Base-by-base conservation (phyloP, 2,113 vertebrate species). In the Xiphorhynchus elegans region DNA sequence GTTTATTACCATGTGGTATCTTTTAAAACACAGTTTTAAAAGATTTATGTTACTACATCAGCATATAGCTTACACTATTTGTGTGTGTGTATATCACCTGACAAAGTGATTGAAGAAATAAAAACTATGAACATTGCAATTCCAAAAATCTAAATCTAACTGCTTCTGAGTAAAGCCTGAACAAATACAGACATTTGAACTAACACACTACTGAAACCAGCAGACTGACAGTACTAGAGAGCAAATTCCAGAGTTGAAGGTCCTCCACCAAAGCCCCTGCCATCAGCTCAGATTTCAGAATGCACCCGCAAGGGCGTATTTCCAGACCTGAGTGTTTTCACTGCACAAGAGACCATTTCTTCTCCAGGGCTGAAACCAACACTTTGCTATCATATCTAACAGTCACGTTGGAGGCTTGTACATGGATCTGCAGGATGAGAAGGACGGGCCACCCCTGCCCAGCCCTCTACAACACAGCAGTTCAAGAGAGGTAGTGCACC, bases 231-330 rank as follows among this genome's bases (percentile, higher is more conserved):
- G 73, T 29, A 63, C 1, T 49, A 15, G 47, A 78, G 49, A 84
- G n/a, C 16, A 77, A 92, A 86, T 58, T 80, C 49, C 82, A 94
- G 75, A 70, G 75, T 0, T 59, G 63, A 84, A 77, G 33, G 64
- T 46, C 29, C 75, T 59, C 24, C 39, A 23, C 23, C 76, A 69
- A 86, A 69, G 24, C 8, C 4, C 18, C 50, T 81, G 47, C 28
- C 40, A 69, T 29, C 25, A 88, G n/a, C 4, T 58, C 13, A 70
- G 55, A 67, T 4, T 29, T 17, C 26, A 74, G 23, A 74, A 81
- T 1, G 1, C 26, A 84, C 12, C 8, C 26, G 17, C 28, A 14
- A 83, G 31, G 47, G 19, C 2, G 0, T 8, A 44, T 62, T 5
- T 68, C 58, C 19, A 85, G 56, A 62, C 17, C 23, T 40, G 29